Base-by-base conservation (phyloP, 2,797 vertebrate genomes). In the Bufotes viridis region DNA sequence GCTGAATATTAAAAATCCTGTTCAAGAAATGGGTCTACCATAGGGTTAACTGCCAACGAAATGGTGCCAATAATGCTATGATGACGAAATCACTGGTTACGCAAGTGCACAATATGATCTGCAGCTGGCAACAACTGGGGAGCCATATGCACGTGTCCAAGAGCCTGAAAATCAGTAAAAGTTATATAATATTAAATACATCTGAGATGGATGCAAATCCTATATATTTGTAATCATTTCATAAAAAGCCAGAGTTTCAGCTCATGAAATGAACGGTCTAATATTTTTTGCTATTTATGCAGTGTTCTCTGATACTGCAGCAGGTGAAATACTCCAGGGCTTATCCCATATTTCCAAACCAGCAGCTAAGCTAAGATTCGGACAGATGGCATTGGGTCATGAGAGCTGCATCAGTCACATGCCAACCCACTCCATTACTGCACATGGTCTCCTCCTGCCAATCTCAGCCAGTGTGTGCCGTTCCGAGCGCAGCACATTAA, bases 341-440 rank as follows among this genome's bases (percentile, higher is more conserved):
- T 88, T 88, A 88, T 81, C 87, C 67, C 78, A 85, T 85, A 75
- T 81, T 88, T 88, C 57, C 67, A 85, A 88, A 88, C 87, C 87
- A 82, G 87, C 87, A 80, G 82, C 87, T 88, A 88, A 85, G 87
- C 87, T 80, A 85, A 65, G 87, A 88, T 75, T 80, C 87, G 80
- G 87, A 85, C 87, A 88, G 87, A 88, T 88, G 87, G 87, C 78
- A 85, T n/a, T 65, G 87, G 82, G 82, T 88, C 82, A 85, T 81
- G 82, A 88, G 82, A 63, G 82, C 82, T 72, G 3, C 57, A 65
- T 34, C 76, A 85, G 82, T 88, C 82, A 88, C 81, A 85, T 84
- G 82, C 82, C 87, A 84, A 78, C 53, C 22, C 80, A 61, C 74
- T 85, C 53, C 17, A 84, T 78, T 85, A 81, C 63, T 51, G 63